A percentile compares a stretch with the other conserved stretches of the same genome.
Conservation (phyloP, 30 jellyfish, hydroid and myxozoan species). For the Turritopsis dohrnii region DNA sequence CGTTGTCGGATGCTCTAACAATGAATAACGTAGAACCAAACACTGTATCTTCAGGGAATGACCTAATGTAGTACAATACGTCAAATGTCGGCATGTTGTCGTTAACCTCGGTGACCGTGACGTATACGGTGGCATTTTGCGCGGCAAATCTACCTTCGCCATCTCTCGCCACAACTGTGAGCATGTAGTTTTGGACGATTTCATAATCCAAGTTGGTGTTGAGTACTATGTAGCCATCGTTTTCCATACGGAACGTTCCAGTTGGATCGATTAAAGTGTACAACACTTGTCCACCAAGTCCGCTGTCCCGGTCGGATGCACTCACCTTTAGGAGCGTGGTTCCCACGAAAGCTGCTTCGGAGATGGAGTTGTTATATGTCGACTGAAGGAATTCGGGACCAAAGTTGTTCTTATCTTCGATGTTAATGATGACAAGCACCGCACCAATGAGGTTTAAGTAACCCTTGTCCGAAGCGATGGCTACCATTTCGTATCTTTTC, state of each 20-base stretch:
- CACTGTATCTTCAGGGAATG: slow-evolving; percentile 12
- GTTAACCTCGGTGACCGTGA: slow-evolving; percentile 27
- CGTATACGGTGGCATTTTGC: slow-evolving; percentile 20
- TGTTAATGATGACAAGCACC: slow-evolving; percentile 48
- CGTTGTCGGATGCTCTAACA: slow-evolving; percentile 41
- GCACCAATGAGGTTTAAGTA: slow-evolving; percentile 44
- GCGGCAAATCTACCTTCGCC: slow-evolving; percentile 21
- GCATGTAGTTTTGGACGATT: slow-evolving; percentile 34
- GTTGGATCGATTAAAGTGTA: slow-evolving; percentile 38
- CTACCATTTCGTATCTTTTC: slow-evolving; percentile 61
- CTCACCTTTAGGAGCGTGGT: slow-evolving; percentile 45
- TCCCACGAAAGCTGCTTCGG: slow-evolving; percentile 71
- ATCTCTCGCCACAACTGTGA: slow-evolving; percentile 63
- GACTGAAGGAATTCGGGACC: slow-evolving; percentile 57
- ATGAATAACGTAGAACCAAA: not conserved
- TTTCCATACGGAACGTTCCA: slow-evolving; percentile 29
- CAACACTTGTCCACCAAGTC: slow-evolving; percentile 46
- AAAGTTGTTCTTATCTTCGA: slow-evolving; percentile 62
- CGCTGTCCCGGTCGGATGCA: slow-evolving; percentile 69
- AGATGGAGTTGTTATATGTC: slow-evolving; percentile 46
- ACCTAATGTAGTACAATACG: not conserved
- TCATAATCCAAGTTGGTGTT: slow-evolving; percentile 52
- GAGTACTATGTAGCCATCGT: slow-evolving; percentile 49
- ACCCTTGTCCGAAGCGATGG: slow-evolving; percentile 70
- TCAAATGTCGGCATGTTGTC: slow-evolving; percentile 37